Evolutionary conservation across 1,140 invertebrate species (phyloP).

Genomic region (Luehdorfia chinensis): DNA sequence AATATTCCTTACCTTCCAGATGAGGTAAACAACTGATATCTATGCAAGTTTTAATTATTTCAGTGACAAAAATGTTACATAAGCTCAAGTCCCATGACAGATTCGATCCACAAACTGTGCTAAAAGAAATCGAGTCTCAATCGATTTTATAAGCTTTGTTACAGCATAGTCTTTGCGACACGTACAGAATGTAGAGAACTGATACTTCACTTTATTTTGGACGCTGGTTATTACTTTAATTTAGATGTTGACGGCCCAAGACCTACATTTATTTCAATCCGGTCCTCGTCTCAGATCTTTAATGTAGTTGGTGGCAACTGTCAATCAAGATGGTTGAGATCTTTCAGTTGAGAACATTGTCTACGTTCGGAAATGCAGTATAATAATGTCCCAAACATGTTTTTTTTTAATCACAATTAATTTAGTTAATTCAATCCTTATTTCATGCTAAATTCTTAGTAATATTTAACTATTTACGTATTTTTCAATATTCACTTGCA

Average conservation of each 20-base stretch:
- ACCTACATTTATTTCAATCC: slow-evolving; percentile 64
- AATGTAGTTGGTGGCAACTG: slow-evolving; percentile 61
- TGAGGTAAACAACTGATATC: slow-evolving; percentile 57
- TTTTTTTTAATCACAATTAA: no score
- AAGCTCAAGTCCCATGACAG: slow-evolving; percentile 67
- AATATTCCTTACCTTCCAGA: slow-evolving; percentile 53
- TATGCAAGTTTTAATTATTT: slow-evolving; percentile 49
- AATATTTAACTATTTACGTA: no score
- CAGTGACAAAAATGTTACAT: slow-evolving; percentile 67
- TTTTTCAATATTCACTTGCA: no score
- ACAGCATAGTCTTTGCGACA: slow-evolving; percentile 41
- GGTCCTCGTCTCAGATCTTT: slow-evolving; percentile 27
- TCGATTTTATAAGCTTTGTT: slow-evolving; percentile 51
- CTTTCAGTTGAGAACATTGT: slow-evolving; percentile 6
- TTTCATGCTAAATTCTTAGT: no score
- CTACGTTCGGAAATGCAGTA: slow-evolving; percentile 15
- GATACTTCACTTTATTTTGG: slow-evolving; percentile 63
- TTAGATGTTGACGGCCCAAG: slow-evolving; percentile 48
- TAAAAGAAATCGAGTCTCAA: slow-evolving; percentile 39
- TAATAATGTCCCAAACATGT: not conserved
- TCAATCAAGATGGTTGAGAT: slow-evolving; percentile 34
- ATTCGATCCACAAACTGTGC: slow-evolving; percentile 32
- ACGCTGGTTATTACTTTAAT: slow-evolving; percentile 44
- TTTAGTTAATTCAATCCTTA: no score
- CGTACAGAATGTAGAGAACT: slow-evolving; percentile 38